phyloP scores from a whole-genome alignment of 2,113 vertebrate species.

The Phocoena phocoena region DNA sequence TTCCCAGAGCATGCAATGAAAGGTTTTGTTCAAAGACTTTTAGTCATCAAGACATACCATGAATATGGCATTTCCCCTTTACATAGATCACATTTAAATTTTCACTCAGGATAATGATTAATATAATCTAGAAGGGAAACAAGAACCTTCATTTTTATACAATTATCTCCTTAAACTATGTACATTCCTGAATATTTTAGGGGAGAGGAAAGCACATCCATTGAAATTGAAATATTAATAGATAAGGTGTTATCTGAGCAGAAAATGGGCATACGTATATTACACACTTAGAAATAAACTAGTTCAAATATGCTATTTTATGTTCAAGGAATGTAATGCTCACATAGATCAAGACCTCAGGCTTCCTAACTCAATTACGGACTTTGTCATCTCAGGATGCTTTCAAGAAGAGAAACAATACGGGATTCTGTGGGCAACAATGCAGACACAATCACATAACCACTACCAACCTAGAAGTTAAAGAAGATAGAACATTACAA shows the following conservation, averaged over 20 bases:
- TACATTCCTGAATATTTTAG: neutral
- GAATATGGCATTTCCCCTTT: neutral
- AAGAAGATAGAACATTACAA: neutral
- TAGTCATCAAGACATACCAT: neutral
- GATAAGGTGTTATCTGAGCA: neutral
- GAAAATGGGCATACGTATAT: neutral
- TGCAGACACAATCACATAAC: neutral
- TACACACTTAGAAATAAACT: neutral
- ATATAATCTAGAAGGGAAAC: neutral
- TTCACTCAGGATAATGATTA: neutral
- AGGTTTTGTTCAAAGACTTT: neutral
- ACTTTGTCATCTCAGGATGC: neutral
- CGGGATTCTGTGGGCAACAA: neutral
- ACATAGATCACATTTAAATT: constrained; percentile 4
- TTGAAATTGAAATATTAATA: neutral
- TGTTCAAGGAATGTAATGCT: neutral
- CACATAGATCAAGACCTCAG: neutral
- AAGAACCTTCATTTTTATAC: neutral
- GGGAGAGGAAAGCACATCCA: neutral
- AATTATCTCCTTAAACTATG: neutral
- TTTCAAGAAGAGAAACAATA: neutral
- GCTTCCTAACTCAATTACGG: neutral
- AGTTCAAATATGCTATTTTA: neutral
- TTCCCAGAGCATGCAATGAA: neutral
- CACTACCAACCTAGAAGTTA: neutral